Evolutionary conservation across 2,888 invertebrate species (phyloP).

Genomic region (Melipona bicolor): DNA sequence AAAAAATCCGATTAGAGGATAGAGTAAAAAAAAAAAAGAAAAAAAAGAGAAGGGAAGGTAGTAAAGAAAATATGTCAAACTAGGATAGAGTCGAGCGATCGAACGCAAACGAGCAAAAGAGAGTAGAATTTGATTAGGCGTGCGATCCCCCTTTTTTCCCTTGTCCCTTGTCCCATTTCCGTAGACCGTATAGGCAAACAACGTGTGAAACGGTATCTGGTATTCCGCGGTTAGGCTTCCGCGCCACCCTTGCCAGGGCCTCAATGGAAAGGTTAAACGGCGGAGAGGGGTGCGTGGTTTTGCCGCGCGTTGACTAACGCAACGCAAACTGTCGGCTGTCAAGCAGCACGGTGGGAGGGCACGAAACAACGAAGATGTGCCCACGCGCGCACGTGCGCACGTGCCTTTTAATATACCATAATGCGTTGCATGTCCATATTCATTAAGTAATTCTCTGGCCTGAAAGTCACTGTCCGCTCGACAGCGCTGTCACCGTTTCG

Average conservation of each 20-base stretch:
- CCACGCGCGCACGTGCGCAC: conserved; percentile 70
- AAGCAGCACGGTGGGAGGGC: conserved; percentile 38
- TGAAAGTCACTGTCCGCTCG: conserved; percentile 57
- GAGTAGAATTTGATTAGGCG: conserved; percentile 38
- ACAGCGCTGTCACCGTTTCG: conserved; percentile 13
- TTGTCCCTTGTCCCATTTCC: no score
- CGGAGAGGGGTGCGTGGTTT: conserved; percentile 10
- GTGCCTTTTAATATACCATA: conserved; percentile 78
- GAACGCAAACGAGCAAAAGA: not conserved
- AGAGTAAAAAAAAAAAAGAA: no score
- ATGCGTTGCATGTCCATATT: conserved; percentile 82
- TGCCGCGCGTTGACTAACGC: conserved; percentile 58
- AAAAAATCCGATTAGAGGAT: no score
- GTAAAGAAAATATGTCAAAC: no score
- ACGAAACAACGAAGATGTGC: conserved; percentile 60
- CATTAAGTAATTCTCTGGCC: conserved; percentile 81
- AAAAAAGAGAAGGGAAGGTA: no score
- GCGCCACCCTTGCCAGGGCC: conserved; percentile 18
- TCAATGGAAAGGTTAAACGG: conserved; percentile 5
- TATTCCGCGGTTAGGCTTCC: conserved; percentile 10
- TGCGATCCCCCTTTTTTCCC: conserved; percentile 2
- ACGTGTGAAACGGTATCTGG: conserved; percentile 55
- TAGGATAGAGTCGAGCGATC: not conserved
- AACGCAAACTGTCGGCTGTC: conserved; percentile 64
- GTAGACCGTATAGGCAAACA: conserved; percentile 51